A percentile compares a stretch with the other conserved stretches of the same genome.
phyloP scores from a whole-genome alignment of 2,797 vertebrate species.

The Onychomys leucogaster region DNA sequence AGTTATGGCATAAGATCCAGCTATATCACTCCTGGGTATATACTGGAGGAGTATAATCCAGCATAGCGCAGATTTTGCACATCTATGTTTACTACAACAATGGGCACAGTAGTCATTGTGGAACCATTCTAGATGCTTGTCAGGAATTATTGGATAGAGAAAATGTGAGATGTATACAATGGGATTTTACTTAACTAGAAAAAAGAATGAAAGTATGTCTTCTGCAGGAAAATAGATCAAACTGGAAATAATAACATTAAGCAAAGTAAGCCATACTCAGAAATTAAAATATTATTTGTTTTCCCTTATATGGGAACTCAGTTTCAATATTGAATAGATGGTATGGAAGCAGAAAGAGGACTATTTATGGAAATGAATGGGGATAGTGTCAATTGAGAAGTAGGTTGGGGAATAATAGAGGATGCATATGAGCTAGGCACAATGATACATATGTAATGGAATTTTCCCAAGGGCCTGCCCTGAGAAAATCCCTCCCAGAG shows the following conservation, averaged over 20 bases:
- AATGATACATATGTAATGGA: background rate
- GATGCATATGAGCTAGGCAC: background rate
- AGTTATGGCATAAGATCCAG: background rate
- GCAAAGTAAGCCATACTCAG: background rate
- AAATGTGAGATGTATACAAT: background rate
- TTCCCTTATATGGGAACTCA: background rate
- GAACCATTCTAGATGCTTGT: background rate
- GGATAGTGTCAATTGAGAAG: background rate
- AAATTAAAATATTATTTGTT: background rate
- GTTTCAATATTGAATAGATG: background rate
- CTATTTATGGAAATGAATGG: background rate
- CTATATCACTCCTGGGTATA: fast-evolving
- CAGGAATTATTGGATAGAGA: background rate
- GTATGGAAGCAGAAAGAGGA: background rate
- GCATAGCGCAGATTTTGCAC: background rate
- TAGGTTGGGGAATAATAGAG: background rate
- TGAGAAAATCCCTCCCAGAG: too few species aligned
- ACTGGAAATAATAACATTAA: background rate
- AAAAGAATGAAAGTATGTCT: background rate
- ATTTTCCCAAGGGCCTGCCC: too few species aligned
- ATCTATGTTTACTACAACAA: background rate
- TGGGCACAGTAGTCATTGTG: background rate
- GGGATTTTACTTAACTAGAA: background rate
- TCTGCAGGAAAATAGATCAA: background rate
- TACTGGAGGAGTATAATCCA: background rate